phyloP scores from a whole-genome alignment of 2,797 vertebrate species.

The Salarias fasciatus region DNA sequence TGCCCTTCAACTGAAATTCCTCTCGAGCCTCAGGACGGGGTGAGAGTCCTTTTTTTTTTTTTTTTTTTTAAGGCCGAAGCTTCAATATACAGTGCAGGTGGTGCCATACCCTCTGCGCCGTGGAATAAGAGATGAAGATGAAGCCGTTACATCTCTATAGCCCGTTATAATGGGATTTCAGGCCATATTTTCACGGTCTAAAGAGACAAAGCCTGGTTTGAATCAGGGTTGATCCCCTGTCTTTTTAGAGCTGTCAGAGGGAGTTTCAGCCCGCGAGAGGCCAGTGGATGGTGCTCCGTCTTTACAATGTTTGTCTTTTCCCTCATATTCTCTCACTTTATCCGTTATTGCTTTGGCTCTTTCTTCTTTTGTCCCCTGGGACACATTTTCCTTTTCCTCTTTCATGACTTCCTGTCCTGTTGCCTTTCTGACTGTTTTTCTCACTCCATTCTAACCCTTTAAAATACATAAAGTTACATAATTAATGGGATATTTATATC shows the following conservation, averaged over 20 bases:
- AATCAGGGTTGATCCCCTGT: conserved; percentile 64
- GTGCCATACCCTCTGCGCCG: conserved; percentile 20
- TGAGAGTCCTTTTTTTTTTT: conserved; percentile 20
- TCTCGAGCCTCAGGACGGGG: conserved; percentile 44
- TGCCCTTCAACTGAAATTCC: conserved; percentile 66
- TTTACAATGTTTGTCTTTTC: conserved; percentile 41
- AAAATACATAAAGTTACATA: not conserved
- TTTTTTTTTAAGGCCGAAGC: conserved; percentile 11
- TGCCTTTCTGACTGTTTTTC: not conserved
- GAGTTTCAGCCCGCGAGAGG: conserved; percentile 49
- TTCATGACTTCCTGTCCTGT: not conserved
- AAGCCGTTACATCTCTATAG: conserved; percentile 55
- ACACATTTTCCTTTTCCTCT: conserved; percentile 1
- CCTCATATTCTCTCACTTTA: conserved; percentile 28
- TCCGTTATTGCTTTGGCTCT: conserved; percentile 11
- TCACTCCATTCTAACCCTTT: conserved; percentile 3
- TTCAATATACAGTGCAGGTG: conserved; percentile 45
- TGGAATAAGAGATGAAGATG: conserved; percentile 64
- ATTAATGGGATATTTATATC: not conserved
- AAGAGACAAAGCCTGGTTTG: conserved; percentile 72
- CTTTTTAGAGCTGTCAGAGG: conserved; percentile 60
- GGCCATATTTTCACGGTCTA: conserved; percentile 68
- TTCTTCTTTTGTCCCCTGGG: conserved; percentile 1
- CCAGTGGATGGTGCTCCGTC: conserved; percentile 24
- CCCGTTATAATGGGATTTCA: conserved; percentile 72